Conservation (phyloP, 2,113 vertebrate genomes). For the Etheostoma cragini region DNA sequence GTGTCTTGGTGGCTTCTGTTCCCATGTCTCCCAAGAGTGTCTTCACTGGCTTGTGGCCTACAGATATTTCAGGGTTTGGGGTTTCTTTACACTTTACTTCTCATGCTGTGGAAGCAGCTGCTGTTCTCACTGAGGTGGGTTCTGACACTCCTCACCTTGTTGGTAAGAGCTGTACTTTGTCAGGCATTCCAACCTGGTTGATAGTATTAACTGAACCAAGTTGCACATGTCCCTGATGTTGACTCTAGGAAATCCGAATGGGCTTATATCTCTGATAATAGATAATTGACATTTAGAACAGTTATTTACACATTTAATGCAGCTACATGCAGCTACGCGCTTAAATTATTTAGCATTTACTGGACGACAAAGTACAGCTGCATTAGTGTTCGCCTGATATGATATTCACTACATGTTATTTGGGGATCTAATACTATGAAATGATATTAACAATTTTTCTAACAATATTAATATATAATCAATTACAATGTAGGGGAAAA, state of each 20-base stretch:
- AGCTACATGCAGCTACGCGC: background rate
- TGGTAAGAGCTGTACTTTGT: background rate
- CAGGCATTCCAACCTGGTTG: no score
- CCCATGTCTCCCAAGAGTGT: no score
- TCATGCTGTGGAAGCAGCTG: no score
- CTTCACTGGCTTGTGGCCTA: no score
- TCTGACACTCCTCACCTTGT: background rate
- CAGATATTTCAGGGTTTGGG: no score
- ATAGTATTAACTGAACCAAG: background rate
- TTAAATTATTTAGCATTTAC: background rate
- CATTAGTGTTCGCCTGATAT: background rate
- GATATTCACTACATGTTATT: background rate
- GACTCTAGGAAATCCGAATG: background rate
- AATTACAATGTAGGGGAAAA: background rate
- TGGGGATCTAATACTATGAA: background rate
- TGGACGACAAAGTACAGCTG: background rate
- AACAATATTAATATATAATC: background rate
- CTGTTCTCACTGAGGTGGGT: no score
- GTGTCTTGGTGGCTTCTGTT: no score
- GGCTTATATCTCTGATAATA: background rate
- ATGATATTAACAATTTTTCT: background rate
- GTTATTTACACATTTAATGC: background rate
- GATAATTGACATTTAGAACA: background rate
- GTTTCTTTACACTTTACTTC: no score
- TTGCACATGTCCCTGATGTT: background rate